phyloP scores from a whole-genome alignment of 2,113 vertebrate species.

The Orthonyx spaldingii region DNA sequence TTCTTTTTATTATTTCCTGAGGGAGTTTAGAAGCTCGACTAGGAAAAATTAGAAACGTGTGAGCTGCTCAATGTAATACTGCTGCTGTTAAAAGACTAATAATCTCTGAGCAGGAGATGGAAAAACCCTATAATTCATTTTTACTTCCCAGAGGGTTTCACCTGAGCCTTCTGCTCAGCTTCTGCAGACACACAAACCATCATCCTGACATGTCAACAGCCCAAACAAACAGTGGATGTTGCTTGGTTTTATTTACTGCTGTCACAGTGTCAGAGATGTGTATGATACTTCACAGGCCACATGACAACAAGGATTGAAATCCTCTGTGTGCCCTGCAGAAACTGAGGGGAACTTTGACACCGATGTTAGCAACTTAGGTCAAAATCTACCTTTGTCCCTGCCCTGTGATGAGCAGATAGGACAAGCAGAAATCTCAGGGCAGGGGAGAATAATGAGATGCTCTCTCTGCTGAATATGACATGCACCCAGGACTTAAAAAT shows the following conservation, averaged over 20 bases:
- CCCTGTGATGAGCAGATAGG: not conserved
- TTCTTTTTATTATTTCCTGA: constrained; percentile 9
- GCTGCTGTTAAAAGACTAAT: not conserved
- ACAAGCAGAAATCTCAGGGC: not conserved
- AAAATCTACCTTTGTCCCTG: not conserved
- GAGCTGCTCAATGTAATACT: not conserved
- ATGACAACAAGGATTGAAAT: not conserved
- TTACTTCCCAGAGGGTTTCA: not conserved
- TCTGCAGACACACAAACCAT: not conserved
- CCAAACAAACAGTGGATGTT: not conserved
- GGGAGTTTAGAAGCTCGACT: not conserved
- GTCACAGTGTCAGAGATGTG: not conserved
- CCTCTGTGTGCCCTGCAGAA: not conserved
- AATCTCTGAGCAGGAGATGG: not conserved
- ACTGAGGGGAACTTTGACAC: not conserved
- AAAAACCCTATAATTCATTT: not conserved
- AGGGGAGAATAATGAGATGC: not conserved
- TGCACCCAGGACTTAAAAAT: not conserved
- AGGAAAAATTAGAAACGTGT: not conserved
- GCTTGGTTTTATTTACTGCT: not conserved
- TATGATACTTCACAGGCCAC: not conserved
- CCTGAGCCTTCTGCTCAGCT: not conserved
- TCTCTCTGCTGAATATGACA: not conserved
- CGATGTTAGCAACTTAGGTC: fast-evolving
- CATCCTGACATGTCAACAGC: not conserved